Conservation (phyloP, 2,797 vertebrate species). For the Sarcophilus harrisii region DNA sequence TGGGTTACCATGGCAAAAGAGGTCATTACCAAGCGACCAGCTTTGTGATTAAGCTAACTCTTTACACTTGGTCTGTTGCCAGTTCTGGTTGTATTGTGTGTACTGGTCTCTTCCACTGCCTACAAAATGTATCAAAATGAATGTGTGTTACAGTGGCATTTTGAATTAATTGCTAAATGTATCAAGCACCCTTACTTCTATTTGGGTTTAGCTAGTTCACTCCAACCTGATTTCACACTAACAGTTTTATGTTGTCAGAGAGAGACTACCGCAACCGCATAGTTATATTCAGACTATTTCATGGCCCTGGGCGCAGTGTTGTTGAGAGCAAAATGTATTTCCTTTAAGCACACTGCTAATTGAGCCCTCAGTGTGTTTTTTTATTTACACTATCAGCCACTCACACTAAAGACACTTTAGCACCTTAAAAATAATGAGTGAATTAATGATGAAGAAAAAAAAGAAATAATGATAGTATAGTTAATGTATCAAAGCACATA, state of each 20-base stretch:
- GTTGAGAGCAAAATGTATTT: background rate
- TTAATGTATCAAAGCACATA: background rate
- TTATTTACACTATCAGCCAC: background rate
- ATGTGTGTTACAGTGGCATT: background rate
- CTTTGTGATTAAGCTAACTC: background rate
- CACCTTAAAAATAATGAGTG: background rate
- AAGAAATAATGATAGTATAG: background rate
- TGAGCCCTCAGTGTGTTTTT: background rate
- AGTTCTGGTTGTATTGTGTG: background rate
- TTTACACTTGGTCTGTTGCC: background rate
- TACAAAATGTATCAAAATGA: background rate
- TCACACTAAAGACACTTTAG: background rate
- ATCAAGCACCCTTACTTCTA: background rate
- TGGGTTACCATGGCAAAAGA: background rate
- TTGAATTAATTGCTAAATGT: background rate
- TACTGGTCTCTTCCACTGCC: background rate
- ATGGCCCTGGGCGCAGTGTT: background rate
- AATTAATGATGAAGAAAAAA: background rate
- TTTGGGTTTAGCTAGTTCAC: background rate
- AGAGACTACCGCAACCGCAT: background rate
- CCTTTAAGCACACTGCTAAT: background rate
- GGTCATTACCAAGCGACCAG: background rate
- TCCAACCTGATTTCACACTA: background rate
- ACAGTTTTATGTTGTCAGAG: background rate
- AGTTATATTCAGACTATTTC: background rate